Percentiles rank a stretch among this genome's conserved stretches.
These are phyloP conservation scores for Eupithecia insigniata DNA, from an alignment of 2,888 invertebrate genomes.

Conservation along the genomic window DNA sequence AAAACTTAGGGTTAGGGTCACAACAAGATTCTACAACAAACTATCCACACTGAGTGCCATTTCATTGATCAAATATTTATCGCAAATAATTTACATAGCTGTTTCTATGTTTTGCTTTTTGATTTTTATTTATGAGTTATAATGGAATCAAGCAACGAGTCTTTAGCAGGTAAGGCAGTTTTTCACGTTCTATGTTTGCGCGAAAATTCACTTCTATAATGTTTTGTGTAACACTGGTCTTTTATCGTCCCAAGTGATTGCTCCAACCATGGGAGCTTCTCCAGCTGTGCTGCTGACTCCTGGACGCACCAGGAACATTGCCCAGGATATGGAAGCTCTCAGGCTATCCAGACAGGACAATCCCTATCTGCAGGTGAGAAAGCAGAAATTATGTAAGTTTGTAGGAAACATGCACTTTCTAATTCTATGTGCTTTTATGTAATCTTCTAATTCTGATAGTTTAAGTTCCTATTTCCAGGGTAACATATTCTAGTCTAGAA, in stretches of 20 bases:
- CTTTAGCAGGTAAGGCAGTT: conserved; percentile 64
- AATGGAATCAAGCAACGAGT: conserved; percentile 77
- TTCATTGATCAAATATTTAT: conserved; percentile 35
- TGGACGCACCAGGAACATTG: conserved; percentile 90
- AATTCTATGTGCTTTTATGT: conserved; percentile 35
- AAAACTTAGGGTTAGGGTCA: neutral
- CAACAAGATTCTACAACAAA: neutral
- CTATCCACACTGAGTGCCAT: conserved; percentile 11
- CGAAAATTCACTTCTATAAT: neutral
- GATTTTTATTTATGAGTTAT: conserved; percentile 37
- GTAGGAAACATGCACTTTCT: conserved; percentile 32
- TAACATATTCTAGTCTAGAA: neutral
- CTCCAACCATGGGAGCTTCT: conserved; percentile 68
- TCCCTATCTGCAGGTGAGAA: conserved; percentile 89
- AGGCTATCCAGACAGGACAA: conserved; percentile 92
- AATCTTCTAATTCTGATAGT: neutral
- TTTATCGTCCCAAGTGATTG: conserved; percentile 60
- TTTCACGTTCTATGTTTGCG: neutral
- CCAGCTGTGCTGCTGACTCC: conserved; percentile 88
- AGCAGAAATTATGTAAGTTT: conserved; percentile 22
- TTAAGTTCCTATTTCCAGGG: neutral
- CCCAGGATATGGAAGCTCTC: conserved; percentile 93
- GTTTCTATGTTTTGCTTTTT: conserved; percentile 32
- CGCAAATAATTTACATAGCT: conserved; percentile 12
- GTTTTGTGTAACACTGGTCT: conserved; percentile 32